Base-by-base conservation (phyloP, 2,797 vertebrate genomes). In the Eleutherodactylus coqui region DNA sequence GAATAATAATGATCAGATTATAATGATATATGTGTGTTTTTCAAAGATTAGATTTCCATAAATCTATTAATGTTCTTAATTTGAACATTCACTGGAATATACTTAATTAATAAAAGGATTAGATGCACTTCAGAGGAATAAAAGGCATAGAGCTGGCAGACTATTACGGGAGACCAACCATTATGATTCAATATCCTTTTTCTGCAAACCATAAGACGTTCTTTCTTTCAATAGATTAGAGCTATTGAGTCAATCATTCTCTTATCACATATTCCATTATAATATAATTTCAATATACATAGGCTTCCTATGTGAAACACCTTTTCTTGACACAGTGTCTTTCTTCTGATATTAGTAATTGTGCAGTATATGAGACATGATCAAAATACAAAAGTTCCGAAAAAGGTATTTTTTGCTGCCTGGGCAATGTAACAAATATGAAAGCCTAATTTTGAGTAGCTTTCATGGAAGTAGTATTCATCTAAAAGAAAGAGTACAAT, bases 1-100 rank as follows among this genome's bases (percentile, higher is more conserved):
- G n/a, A 49, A 36, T 64, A 82, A 82, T 82, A 38, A 55, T 41
- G 73, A 83, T 83, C 36, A 75, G 82, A 75, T 75, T 83, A 75
- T 60, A 55, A 21, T 53, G 72, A 53, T 53, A 75, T 75, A 58
- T 58, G 53, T 82, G 1, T 82, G 34, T 75, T 38, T 83, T 53
- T 27, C 81, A 82, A 43, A 73, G 24, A 53, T 67, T 58, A 36
- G 2, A 83, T 75, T 75, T 75, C 53, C 51, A 83, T 62, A 83
- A 83, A 83, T 83, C 82, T 69, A 72, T 82, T 82, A 82, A 58
- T 43, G 11, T 34, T 82, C 34, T 72, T 72, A 72, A 82, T 82
- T 72, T 82, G 45, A 67, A 51, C 34, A 82, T 47, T 16, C 36
- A 58, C n/a, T 27, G 19, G 14, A 55, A 75, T 34, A 83, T 81